Base-by-base conservation (phyloP, 2,113 vertebrate species). In the Semnornis frantzii region DNA sequence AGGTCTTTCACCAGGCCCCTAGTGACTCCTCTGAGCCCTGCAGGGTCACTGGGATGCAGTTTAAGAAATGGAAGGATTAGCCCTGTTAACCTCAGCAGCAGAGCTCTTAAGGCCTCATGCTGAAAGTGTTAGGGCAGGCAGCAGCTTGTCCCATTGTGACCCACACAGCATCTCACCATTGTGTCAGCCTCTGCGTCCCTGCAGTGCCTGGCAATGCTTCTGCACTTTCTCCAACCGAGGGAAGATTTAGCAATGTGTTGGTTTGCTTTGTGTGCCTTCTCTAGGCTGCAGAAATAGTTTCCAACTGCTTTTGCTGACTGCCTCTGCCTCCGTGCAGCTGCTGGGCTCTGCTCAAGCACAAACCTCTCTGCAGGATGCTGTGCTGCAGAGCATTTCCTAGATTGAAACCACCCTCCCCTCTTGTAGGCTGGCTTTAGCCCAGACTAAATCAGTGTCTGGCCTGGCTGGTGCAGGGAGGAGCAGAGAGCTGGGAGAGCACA, bases 191-290 rank as follows among this genome's bases (percentile, higher is more conserved):
- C 0, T 71, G 34, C 69, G 63, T 64, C 73, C 46, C 23, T 1
- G 1, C 14, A 1, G 25, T 30, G 34, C 42, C 52, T 78, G 62
- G 12, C 42, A 14, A 18, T 24, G 46, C 84, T 74, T 33, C 82
- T 42, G 42, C 52, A 57, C 48, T 72, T 84, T 60, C 54, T 82
- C 24, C 57, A 71, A 27, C 13, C 3, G 2, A n/a, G 24, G 48
- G 24, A 3, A 42, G 69, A 75, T 5, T 23, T 5, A 30, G n/a
- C 1, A 1, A 13, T 31, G 2, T 15, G 11, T 74, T 1, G 0
- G 2, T 55, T 82, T 74, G 37, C 68, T 78, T 74, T 78, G 34
- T 4, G 1, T 57, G 2, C 70, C 62, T 58, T 74, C 81, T 71
- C 70, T 64, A 74, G 42, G 14, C 21, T 68, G 91, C 74, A 70